Conservation (phyloP, 1,140 invertebrate species). For the Drosophila murphyi region DNA sequence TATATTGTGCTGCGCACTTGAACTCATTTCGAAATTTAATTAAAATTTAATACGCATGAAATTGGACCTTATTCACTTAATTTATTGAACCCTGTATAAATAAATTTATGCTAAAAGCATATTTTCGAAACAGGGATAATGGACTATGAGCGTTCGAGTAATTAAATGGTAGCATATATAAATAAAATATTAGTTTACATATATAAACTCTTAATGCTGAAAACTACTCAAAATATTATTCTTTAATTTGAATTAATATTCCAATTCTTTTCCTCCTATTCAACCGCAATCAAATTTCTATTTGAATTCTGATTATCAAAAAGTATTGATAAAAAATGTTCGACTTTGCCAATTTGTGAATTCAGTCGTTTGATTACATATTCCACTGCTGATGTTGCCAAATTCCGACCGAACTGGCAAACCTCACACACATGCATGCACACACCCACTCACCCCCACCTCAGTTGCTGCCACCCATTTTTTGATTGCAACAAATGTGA, state of each 20-base stretch:
- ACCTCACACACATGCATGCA: background rate
- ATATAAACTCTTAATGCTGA: too few species aligned
- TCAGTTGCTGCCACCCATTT: background rate
- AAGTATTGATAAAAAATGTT: constrained; percentile 17
- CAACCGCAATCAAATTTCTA: constrained; percentile 37
- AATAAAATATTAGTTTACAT: too few species aligned
- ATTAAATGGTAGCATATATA: too few species aligned
- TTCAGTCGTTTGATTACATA: constrained; percentile 30
- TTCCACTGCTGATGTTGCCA: constrained; percentile 1
- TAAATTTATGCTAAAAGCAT: too few species aligned
- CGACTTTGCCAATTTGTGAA: constrained; percentile 17
- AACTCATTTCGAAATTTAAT: background rate
- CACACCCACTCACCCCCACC: background rate
- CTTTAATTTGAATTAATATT: constrained; percentile 9
- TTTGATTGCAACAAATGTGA: background rate
- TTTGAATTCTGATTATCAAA: constrained; percentile 33
- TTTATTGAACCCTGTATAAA: too few species aligned
- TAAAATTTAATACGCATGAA: background rate
- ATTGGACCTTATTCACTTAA: background rate
- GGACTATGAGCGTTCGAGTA: too few species aligned
- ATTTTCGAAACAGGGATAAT: too few species aligned
- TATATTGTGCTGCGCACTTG: background rate
- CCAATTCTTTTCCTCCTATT: constrained; percentile 2
- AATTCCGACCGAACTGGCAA: constrained; percentile 5
- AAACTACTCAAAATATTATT: background rate